Evolutionary conservation across 30 jellyfish, hydroid and myxozoan genomes (phyloP).

Genomic region (Cassiopea xamachana): DNA sequence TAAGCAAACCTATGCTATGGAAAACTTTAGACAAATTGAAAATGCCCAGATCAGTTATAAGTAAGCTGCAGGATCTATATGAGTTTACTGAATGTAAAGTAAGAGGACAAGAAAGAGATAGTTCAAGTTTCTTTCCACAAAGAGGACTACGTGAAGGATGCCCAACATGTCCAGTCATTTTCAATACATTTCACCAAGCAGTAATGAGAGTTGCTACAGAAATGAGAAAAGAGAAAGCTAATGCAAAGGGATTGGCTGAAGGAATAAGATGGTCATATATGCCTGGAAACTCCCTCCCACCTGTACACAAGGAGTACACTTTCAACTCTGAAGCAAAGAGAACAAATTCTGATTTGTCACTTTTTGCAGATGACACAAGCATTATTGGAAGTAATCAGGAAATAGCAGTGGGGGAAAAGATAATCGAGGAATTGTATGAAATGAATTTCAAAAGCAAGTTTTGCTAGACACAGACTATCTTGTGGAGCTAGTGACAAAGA

Average conservation of each 20-base stretch:
- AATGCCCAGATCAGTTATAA: too few species aligned
- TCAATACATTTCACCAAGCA: neutral
- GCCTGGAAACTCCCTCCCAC: conserved; percentile 13
- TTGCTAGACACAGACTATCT: too few species aligned
- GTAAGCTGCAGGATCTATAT: too few species aligned
- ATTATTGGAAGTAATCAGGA: neutral
- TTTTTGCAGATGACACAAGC: neutral
- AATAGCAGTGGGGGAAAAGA: neutral
- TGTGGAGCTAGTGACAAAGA: too few species aligned
- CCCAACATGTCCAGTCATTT: conserved; percentile 5
- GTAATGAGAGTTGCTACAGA: neutral
- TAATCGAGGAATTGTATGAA: neutral
- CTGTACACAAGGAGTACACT: neutral
- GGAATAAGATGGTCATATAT: neutral
- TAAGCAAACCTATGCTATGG: too few species aligned
- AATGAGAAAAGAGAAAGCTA: neutral
- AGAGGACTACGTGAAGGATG: neutral
- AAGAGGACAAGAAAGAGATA: too few species aligned
- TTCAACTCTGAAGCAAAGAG: neutral
- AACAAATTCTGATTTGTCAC: neutral
- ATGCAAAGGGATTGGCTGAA: neutral
- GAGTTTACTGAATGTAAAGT: too few species aligned
- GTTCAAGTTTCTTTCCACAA: neutral
- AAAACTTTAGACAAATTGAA: too few species aligned
- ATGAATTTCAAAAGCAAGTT: too few species aligned